These are phyloP conservation scores for Branchellion lobata DNA, from an alignment of 2,888 invertebrate genomes.

Conservation along the genomic window DNA sequence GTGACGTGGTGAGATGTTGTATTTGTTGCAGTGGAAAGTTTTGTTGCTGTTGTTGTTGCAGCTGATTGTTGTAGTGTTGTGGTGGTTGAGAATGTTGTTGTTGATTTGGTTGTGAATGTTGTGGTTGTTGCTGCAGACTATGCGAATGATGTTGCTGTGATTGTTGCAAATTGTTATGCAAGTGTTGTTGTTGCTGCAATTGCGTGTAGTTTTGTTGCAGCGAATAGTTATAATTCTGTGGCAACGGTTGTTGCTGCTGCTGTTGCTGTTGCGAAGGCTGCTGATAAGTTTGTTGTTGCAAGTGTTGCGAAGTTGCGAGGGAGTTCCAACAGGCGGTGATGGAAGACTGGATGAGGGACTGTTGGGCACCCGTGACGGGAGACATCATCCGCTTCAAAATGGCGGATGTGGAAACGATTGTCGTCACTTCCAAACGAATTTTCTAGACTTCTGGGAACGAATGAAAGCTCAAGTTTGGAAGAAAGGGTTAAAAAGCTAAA, in stretches of 20 bases:
- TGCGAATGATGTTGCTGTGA: slow-evolving; percentile 7
- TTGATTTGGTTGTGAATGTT: neutral
- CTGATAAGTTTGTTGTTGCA: neutral
- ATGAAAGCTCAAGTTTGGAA: too few species aligned
- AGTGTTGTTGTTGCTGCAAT: neutral
- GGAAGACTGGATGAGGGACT: slow-evolving; percentile 35
- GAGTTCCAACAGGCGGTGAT: slow-evolving; percentile 42
- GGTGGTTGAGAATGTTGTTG: neutral
- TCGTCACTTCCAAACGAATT: too few species aligned
- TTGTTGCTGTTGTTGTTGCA: neutral
- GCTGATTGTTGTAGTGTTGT: neutral
- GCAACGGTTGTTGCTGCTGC: neutral
- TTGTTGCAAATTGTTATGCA: neutral
- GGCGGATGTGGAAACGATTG: neutral
- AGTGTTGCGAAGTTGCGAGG: neutral
- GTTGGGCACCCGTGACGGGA: slow-evolving; percentile 26
- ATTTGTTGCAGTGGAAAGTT: neutral
- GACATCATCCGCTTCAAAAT: neutral
- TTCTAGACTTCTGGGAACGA: too few species aligned
- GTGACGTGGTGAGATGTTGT: neutral
- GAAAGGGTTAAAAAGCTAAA: too few species aligned
- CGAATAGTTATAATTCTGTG: too few species aligned
- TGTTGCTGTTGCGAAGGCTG: neutral
- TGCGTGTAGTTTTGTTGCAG: neutral
- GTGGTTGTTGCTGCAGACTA: neutral